A percentile compares a stretch with the other conserved stretches of the same genome.
Evolutionary conservation across 2,888 invertebrate genomes (phyloP).

Genomic region (Tubulanus polymorphus): DNA sequence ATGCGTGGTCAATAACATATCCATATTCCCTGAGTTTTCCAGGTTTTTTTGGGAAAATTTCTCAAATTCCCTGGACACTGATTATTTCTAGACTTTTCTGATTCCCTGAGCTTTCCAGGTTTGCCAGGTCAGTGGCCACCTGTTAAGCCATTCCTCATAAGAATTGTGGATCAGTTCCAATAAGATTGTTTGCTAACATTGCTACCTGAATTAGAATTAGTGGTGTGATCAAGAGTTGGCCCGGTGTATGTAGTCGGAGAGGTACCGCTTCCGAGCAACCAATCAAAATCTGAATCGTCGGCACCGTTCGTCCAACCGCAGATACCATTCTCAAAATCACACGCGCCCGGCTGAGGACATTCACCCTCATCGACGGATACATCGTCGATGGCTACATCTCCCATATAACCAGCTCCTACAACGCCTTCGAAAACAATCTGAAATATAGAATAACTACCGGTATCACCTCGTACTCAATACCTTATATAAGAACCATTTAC

Average conservation of each 20-base stretch:
- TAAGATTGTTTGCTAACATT: constrained; percentile 38
- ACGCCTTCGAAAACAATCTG: no score
- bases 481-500: no score
- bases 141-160: no score
- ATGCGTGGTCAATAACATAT: no score
- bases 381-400: constrained; percentile 18
- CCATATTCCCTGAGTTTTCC: no score
- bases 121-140: no score
- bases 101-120: no score
- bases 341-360: constrained; percentile 27
- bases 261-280: constrained; percentile 29
- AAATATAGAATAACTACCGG: constrained; percentile 19
- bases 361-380: constrained; percentile 5
- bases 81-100: no score
- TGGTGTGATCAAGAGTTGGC: constrained; percentile 46
- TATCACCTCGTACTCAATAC: no score
- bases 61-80: no score
- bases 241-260: constrained; percentile 34
- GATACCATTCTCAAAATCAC: constrained; percentile 25
- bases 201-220: constrained; percentile 47
- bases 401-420: constrained; percentile 12
- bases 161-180: no score
- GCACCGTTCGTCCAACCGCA: constrained; percentile 48
- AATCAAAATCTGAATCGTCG: constrained; percentile 40
- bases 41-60: no score